Conservation (phyloP, 2,113 vertebrate genomes). For the Eudorcas thomsonii region DNA sequence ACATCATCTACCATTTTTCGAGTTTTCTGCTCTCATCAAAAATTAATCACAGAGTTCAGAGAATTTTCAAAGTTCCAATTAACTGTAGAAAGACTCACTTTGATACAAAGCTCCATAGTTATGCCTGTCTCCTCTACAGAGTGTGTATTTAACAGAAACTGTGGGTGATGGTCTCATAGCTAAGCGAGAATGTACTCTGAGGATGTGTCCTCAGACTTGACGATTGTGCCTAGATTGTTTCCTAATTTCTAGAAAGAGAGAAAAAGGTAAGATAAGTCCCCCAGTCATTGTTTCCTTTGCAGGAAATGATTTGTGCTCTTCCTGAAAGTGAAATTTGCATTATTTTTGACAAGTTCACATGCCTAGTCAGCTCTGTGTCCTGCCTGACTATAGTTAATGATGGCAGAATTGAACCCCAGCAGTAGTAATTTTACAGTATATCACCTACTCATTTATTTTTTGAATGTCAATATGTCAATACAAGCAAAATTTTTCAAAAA, state of each 20-base stretch:
- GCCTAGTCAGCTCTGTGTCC: not conserved
- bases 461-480: not conserved
- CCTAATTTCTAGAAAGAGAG: not conserved
- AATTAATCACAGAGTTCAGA: not conserved
- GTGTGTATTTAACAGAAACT: slow-evolving; percentile 48
- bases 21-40: slow-evolving; percentile 31
- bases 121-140: slow-evolving; percentile 21
- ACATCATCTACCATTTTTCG: slow-evolving; percentile 65
- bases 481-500: not conserved
- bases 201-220: not conserved
- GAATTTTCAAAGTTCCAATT: slow-evolving; percentile 72
- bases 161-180: slow-evolving; percentile 41
- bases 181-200: slow-evolving; percentile 37
- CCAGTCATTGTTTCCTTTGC: not conserved
- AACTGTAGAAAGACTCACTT: slow-evolving; percentile 69
- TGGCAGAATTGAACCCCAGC: not conserved
- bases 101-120: slow-evolving; percentile 45
- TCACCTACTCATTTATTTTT: not conserved
- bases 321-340: not conserved
- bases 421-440: not conserved
- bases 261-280: not conserved
- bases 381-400: not conserved
- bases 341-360: not conserved
- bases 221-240: not conserved
- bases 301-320: not conserved